A percentile compares a stretch with the other conserved stretches of the same genome.
phyloP scores from a whole-genome alignment of 2,797 vertebrate genomes.

The Anabacerthia variegaticeps region DNA sequence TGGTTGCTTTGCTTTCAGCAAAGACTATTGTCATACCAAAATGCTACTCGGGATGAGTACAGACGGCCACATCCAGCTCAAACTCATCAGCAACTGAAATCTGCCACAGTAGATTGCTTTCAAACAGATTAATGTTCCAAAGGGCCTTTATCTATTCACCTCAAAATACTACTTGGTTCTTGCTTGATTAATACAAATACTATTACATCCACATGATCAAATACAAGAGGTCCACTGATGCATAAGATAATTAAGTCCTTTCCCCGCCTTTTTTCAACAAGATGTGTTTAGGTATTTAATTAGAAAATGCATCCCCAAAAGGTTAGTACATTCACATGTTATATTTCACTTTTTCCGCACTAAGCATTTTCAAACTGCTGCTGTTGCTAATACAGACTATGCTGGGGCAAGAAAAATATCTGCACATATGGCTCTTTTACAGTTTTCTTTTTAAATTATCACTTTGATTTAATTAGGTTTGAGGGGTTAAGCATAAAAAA shows the following conservation, averaged over 20 bases:
- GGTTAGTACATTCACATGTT: conserved; percentile 63
- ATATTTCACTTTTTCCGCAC: conserved; percentile 70
- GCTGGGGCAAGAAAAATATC: conserved; percentile 56
- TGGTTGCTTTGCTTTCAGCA: neutral
- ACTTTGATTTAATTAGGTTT: conserved; percentile 64
- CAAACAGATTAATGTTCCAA: conserved; percentile 11
- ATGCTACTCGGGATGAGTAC: neutral
- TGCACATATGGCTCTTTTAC: conserved; percentile 63
- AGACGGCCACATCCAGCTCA: neutral
- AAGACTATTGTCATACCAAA: neutral
- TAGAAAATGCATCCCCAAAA: conserved; percentile 72
- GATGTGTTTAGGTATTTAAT: conserved; percentile 68
- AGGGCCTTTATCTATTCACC: neutral
- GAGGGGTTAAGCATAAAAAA: conserved; percentile 35
- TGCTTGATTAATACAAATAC: conserved; percentile 42
- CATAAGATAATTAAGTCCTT: conserved; percentile 56
- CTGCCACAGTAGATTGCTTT: neutral
- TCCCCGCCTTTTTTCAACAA: neutral
- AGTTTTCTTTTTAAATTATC: conserved; percentile 63
- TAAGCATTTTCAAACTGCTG: conserved; percentile 75
- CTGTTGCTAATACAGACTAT: conserved; percentile 45
- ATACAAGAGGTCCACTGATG: conserved; percentile 25
- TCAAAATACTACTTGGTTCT: conserved; percentile 17
- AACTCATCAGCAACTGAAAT: conserved; percentile 8
- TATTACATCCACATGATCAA: conserved; percentile 36